phyloP scores from a whole-genome alignment of 2,888 invertebrate species.

The Prosapia bicincta region DNA sequence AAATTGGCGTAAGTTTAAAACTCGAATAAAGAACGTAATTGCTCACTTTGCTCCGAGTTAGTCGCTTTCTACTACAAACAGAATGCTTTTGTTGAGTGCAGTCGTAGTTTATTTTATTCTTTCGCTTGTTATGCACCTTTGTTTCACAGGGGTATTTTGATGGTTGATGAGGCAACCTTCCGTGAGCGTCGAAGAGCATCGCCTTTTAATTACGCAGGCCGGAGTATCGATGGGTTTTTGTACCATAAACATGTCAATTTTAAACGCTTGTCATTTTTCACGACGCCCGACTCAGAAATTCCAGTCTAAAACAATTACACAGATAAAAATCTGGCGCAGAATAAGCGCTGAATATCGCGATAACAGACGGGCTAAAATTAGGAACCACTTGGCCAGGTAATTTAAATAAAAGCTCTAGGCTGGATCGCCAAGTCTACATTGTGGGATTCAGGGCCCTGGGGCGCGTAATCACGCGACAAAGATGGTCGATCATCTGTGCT shows the following conservation, averaged over 20 bases:
- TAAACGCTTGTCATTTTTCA: background rate
- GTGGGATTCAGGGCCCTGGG: background rate
- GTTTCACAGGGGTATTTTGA: too few species aligned
- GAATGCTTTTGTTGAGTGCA: too few species aligned
- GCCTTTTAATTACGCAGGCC: too few species aligned
- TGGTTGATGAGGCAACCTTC: too few species aligned
- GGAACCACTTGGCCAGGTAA: background rate
- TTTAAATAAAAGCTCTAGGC: background rate
- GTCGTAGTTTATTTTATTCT: too few species aligned
- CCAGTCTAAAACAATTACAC: background rate
- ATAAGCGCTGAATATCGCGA: background rate
- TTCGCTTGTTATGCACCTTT: too few species aligned
- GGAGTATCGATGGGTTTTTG: too few species aligned
- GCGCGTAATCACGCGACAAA: background rate
- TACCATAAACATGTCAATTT: background rate
- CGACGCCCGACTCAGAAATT: background rate
- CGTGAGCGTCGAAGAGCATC: too few species aligned
- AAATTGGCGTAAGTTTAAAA: too few species aligned
- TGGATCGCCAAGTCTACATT: background rate
- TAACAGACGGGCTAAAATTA: background rate
- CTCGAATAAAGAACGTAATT: too few species aligned
- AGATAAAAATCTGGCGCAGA: background rate
- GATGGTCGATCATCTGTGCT: background rate
- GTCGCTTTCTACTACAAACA: too few species aligned
- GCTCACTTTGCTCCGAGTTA: too few species aligned